Percentiles rank a stretch among this genome's conserved stretches.
These are phyloP conservation scores for Syrphus vitripennis DNA, from an alignment of 2,888 invertebrate genomes.

Conservation along the genomic window DNA sequence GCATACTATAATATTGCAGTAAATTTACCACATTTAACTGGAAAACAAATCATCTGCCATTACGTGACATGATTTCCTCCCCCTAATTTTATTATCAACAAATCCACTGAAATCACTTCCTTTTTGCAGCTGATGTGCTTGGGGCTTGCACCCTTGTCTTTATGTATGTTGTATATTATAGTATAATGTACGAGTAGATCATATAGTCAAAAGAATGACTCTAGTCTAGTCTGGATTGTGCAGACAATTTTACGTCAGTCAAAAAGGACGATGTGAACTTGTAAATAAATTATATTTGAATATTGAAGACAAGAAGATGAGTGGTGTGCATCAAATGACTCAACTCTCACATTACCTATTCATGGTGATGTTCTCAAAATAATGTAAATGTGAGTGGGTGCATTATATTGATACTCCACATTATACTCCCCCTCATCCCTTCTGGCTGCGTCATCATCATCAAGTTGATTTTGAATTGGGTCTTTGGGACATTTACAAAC, in stretches of 20 bases:
- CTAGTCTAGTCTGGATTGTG: constrained; percentile 4
- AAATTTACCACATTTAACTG: constrained; percentile 62
- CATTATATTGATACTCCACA: not conserved
- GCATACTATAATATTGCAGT: constrained; percentile 50
- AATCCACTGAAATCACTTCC: constrained; percentile 45
- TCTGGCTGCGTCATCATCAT: not conserved
- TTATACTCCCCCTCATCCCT: not conserved
- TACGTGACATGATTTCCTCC: constrained; percentile 63
- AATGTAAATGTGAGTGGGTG: not conserved
- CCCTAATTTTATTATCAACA: constrained; percentile 62
- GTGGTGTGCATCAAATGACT: constrained; percentile 63
- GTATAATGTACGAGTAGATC: too few relatives aligned
- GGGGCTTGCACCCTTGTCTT: not conserved
- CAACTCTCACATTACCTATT: constrained; percentile 63
- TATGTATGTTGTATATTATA: not conserved
- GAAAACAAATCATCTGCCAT: constrained; percentile 66
- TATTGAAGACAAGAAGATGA: constrained; percentile 53
- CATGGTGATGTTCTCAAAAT: constrained; percentile 50
- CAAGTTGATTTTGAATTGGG: constrained; percentile 41
- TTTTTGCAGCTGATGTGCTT: constrained; percentile 27
- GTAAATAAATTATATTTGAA: constrained; percentile 54
- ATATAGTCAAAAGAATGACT: not conserved
- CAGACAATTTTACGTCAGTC: constrained; percentile 58
- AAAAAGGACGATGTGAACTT: constrained; percentile 53
- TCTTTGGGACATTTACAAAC: constrained; percentile 62